These are phyloP conservation scores for Yoshiicerus persimilis DNA, from an alignment of 1,140 invertebrate species.

Conservation along the genomic window DNA sequence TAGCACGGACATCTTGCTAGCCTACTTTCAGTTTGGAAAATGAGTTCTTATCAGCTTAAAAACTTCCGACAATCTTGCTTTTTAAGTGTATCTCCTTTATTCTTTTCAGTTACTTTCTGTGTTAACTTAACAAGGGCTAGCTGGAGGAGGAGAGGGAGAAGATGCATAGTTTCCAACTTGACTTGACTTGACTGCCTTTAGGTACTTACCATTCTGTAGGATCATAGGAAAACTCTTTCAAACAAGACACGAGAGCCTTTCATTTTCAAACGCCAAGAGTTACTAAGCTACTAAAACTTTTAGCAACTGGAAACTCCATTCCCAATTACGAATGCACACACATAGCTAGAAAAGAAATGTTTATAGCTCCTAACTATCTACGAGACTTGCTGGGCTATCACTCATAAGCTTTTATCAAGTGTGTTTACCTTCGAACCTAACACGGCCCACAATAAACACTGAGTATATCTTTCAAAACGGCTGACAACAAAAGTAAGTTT, in stretches of 20 bases:
- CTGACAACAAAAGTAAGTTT: not conserved
- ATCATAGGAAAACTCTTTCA: not conserved
- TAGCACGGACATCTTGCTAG: not conserved
- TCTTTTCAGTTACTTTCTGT: not conserved
- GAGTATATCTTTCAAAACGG: not conserved
- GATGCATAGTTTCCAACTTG: not conserved
- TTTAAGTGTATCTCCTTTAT: not conserved
- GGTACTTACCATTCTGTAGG: not conserved
- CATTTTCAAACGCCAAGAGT: not conserved
- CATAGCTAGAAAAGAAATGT: not conserved
- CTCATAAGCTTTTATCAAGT: not conserved
- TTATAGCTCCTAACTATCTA: not conserved
- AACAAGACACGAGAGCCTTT: not conserved
- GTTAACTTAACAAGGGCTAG: not conserved
- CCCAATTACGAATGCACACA: constrained; percentile 2
- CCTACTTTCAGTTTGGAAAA: not conserved
- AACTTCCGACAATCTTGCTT: not conserved
- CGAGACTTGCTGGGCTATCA: not conserved
- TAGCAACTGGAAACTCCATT: not conserved
- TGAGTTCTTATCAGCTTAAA: not conserved
- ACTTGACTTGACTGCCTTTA: not conserved
- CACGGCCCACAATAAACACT: not conserved
- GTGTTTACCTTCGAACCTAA: not conserved
- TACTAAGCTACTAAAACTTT: constrained; percentile 11
- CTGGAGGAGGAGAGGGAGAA: not conserved